Conservation (phyloP, 2,797 vertebrate species). For the Simalia tracyae region DNA sequence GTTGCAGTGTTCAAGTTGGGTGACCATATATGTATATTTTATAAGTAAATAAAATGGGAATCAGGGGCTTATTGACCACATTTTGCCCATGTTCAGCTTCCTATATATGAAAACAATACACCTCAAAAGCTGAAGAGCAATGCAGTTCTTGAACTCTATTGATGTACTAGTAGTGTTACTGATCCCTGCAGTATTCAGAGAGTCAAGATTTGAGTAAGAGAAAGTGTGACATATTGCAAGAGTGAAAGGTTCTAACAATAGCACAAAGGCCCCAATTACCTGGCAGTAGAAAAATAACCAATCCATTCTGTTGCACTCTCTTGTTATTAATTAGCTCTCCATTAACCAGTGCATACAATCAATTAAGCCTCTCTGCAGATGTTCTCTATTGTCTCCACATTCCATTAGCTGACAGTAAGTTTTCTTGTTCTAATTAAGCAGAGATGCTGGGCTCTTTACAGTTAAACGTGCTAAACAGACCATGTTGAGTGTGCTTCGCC, state of each 20-base stretch:
- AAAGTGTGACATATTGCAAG: slow-evolving; percentile 55
- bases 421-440: slow-evolving; percentile 36
- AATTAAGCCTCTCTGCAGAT: slow-evolving; percentile 47
- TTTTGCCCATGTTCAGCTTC: not conserved
- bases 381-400: slow-evolving; percentile 35
- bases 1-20: not conserved
- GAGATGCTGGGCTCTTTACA: slow-evolving; percentile 3
- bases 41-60: slow-evolving; percentile 3
- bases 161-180: slow-evolving; percentile 25
- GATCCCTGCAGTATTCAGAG: slow-evolving; percentile 31
- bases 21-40: not conserved
- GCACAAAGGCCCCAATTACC: slow-evolving; percentile 48
- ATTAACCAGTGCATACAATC: slow-evolving; percentile 44
- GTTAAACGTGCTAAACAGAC: slow-evolving; percentile 25
- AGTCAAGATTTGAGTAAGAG: slow-evolving; percentile 21
- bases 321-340: slow-evolving; percentile 61
- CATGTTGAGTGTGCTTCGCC: slow-evolving; percentile 13
- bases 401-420: slow-evolving; percentile 41
- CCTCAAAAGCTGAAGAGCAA: not conserved
- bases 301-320: slow-evolving; percentile 55
- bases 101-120: not conserved
- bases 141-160: not conserved
- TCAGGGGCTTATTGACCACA: not conserved
- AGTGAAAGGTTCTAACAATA: slow-evolving; percentile 42
- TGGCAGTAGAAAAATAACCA: slow-evolving; percentile 56